Evolutionary conservation across 2,797 vertebrate genomes (phyloP).

Genomic region (Acrossocheilus fasciatus): DNA sequence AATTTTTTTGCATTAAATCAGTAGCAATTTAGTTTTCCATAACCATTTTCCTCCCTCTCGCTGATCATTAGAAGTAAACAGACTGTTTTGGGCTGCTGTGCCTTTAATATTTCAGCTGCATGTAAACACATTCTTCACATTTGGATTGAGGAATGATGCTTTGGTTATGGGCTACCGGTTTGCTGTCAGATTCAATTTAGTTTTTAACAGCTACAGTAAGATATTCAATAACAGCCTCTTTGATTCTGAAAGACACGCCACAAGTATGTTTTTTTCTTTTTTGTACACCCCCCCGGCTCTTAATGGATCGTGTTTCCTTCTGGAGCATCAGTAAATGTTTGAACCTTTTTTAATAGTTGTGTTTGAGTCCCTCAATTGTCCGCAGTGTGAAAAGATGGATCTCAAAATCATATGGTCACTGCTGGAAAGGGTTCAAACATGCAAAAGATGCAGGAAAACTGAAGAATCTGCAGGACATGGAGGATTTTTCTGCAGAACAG

Average conservation of each 20-base stretch:
- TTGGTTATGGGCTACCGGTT: background rate
- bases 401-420: no score
- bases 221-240: background rate
- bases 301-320: no score
- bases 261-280: no score
- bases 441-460: no score
- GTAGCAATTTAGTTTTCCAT: background rate
- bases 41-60: background rate
- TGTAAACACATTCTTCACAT: background rate
- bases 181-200: background rate
- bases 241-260: background rate
- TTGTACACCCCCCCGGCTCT: no score
- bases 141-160: background rate
- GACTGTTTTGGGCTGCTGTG: background rate
- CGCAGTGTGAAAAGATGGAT: no score
- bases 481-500: no score
- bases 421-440: no score
- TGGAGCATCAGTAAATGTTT: no score
- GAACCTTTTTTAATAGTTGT: no score
- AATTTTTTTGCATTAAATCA: background rate
- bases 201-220: background rate
- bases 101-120: background rate
- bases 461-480: no score
- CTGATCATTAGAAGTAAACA: background rate
- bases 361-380: no score